Percentiles rank a stretch among this genome's conserved stretches.
phyloP scores from a whole-genome alignment of 2,888 invertebrate species.

The Idaea aversata region DNA sequence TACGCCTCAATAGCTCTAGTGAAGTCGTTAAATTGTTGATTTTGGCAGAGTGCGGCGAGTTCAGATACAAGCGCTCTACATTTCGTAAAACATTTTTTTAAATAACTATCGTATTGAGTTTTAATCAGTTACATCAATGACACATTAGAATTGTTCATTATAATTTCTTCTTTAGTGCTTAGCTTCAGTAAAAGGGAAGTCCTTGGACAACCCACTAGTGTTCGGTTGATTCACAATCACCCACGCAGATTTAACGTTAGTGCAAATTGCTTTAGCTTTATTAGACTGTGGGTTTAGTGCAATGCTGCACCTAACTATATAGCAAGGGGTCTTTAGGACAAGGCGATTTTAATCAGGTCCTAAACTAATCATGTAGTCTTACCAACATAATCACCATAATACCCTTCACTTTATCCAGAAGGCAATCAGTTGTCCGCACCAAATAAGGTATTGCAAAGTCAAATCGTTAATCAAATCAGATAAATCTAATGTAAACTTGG shows the following conservation, averaged over 20 bases:
- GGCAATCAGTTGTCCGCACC: conserved; percentile 3
- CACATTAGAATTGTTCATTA: not conserved
- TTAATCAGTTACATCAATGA: conserved; percentile 18
- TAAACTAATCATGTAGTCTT: conserved; percentile 6
- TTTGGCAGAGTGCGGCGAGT: not conserved
- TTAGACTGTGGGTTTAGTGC: conserved; percentile 35
- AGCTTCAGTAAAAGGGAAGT: conserved; percentile 69
- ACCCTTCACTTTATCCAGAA: conserved; percentile 9
- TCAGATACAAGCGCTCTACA: not conserved
- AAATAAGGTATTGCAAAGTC: conserved; percentile 17
- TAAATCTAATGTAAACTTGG: conserved; percentile 19
- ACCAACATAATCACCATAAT: not conserved
- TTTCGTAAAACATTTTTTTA: not conserved
- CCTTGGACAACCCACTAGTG: conserved; percentile 66
- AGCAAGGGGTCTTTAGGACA: conserved; percentile 12
- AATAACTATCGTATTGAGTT: conserved; percentile 5
- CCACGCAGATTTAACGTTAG: conserved; percentile 49
- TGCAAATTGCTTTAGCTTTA: conserved; percentile 48
- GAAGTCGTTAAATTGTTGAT: not conserved
- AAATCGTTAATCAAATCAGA: conserved; percentile 15
- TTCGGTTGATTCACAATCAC: conserved; percentile 62
- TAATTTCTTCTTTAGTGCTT: conserved; percentile 37
- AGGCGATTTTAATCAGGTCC: conserved; percentile 1
- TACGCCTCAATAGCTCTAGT: not conserved
- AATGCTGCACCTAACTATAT: conserved; percentile 13